phyloP scores from a whole-genome alignment of 1,140 invertebrate genomes.

The Ylistrum balloti region DNA sequence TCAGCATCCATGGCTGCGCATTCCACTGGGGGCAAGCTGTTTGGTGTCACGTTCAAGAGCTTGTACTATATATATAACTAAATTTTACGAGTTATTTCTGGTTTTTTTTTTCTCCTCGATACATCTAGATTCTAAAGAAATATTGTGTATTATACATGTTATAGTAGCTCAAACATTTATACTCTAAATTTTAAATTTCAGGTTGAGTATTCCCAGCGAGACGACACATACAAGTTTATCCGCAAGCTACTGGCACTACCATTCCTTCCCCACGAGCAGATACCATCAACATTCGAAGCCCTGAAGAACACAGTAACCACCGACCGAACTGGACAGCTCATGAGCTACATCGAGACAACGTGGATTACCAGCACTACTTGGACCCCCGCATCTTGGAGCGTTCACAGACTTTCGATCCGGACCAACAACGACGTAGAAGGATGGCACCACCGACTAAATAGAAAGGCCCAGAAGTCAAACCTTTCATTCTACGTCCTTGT shows the following conservation, averaged over 20 bases:
- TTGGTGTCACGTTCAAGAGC: constrained; percentile 43
- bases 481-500: no score
- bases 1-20: neutral
- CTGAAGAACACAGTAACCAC: neutral
- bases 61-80: constrained; percentile 41
- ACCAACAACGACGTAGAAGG: no score
- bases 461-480: no score
- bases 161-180: neutral
- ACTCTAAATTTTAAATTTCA: neutral
- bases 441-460: no score
- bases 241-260: constrained; percentile 43
- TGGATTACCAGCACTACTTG: constrained; percentile 42
- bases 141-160: neutral
- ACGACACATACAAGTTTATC: neutral
- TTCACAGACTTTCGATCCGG: no score
- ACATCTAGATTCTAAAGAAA: no score
- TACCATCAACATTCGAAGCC: neutral
- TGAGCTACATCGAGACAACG: constrained; percentile 42
- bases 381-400: no score
- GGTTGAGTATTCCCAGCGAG: neutral
- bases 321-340: neutral
- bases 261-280: constrained; percentile 9
- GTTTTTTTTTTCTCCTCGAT: neutral
- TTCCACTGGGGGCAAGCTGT: constrained; percentile 36
- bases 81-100: constrained; percentile 34